phyloP scores from a whole-genome alignment of 2,797 vertebrate genomes.

The Oryzias dopingdopingensis region DNA sequence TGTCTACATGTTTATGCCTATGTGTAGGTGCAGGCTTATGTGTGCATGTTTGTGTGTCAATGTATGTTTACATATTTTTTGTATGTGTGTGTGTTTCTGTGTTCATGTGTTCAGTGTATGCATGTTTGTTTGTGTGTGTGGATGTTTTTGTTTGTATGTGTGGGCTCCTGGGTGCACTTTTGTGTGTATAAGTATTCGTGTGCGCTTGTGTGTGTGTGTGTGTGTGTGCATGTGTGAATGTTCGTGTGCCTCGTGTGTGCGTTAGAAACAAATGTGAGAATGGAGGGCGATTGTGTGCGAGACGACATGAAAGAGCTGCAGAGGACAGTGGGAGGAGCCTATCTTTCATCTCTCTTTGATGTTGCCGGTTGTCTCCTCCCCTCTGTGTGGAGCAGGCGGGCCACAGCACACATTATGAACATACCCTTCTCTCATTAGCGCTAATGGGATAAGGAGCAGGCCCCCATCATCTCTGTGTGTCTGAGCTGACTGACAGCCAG shows the following conservation, averaged over 20 bases:
- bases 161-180: no score
- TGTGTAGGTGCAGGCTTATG: no score
- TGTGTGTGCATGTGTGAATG: neutral
- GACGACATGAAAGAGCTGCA: slow-evolving; percentile 21
- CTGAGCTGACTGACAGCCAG: slow-evolving; percentile 80
- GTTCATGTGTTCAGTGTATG: no score
- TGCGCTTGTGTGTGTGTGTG: neutral
- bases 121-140: no score
- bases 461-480: slow-evolving; percentile 27
- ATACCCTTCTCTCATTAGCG: slow-evolving; percentile 70
- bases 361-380: slow-evolving; percentile 15
- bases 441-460: slow-evolving; percentile 73
- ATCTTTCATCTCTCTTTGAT: slow-evolving; percentile 48
- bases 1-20: no score
- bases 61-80: no score
- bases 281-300: slow-evolving; percentile 26
- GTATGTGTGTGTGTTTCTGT: no score
- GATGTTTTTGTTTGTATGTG: no score
- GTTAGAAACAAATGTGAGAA: slow-evolving; percentile 34
- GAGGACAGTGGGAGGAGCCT: slow-evolving; percentile 25
- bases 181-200: neutral
- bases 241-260: slow-evolving; percentile 18
- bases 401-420: slow-evolving; percentile 59
- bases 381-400: slow-evolving; percentile 50
- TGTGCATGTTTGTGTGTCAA: no score